These are phyloP conservation scores for Lipophrys pholis DNA, from an alignment of 2,113 vertebrate genomes.

Conservation along the genomic window DNA sequence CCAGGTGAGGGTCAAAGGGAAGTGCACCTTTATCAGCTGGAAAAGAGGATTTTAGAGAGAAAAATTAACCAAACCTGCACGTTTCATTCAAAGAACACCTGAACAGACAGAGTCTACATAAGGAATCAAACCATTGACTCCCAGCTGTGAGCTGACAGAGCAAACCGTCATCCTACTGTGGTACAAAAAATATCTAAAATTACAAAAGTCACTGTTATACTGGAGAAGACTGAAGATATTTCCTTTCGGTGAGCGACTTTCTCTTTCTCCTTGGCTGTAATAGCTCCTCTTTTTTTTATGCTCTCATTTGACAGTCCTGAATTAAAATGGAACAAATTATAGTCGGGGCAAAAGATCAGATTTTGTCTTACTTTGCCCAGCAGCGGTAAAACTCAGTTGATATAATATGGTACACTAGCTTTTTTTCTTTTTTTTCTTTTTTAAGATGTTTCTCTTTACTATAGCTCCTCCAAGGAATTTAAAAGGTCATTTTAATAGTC, in stretches of 20 bases:
- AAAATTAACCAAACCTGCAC: too few species aligned
- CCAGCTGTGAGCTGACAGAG: too few species aligned
- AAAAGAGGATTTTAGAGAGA: too few species aligned
- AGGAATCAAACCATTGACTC: too few species aligned
- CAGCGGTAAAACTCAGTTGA: conserved; percentile 59
- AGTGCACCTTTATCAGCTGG: too few species aligned
- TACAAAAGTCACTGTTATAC: too few species aligned
- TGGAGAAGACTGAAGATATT: not conserved
- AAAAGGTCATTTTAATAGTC: conserved; percentile 71
- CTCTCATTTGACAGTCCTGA: conserved; percentile 64
- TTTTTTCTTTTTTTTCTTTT: conserved; percentile 1
- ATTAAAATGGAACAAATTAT: conserved; percentile 75
- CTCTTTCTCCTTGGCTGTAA: conserved; percentile 48
- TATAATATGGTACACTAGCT: conserved; percentile 38
- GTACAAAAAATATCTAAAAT: too few species aligned
- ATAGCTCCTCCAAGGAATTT: conserved; percentile 54
- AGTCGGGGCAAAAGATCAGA: conserved; percentile 68
- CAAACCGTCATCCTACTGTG: too few species aligned
- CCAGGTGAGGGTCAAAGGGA: too few species aligned
- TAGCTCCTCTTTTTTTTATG: conserved; percentile 54
- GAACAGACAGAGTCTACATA: too few species aligned
- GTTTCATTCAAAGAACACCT: too few species aligned
- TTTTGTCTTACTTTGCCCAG: conserved; percentile 66
- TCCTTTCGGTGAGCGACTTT: not conserved
- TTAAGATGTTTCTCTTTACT: conserved; percentile 45